Evolutionary conservation across 1,140 invertebrate species (phyloP).

Genomic region (Caenorhabditis inopinata): DNA sequence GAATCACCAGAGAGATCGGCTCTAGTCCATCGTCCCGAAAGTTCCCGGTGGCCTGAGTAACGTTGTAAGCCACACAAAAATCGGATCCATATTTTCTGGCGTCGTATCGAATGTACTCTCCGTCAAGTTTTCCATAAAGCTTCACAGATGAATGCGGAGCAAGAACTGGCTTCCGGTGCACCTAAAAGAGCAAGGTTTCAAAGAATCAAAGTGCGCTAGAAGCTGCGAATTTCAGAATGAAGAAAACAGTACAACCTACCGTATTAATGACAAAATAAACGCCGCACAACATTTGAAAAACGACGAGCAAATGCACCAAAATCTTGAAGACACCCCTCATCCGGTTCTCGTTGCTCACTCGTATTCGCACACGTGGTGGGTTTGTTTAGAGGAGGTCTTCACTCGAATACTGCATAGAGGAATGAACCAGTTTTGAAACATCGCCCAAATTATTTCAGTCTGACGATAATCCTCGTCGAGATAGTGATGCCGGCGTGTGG

Average conservation of each 20-base stretch:
- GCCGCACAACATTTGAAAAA: not conserved
- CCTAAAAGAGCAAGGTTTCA: not conserved
- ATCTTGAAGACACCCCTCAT: not conserved
- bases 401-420: not conserved
- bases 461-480: conserved; percentile 4
- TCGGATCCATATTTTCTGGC: conserved; percentile 17
- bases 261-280: conserved; percentile 17
- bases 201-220: too few relatives aligned
- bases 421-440: not conserved
- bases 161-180: not conserved
- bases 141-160: not conserved
- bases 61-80: conserved; percentile 38
- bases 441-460: not conserved
- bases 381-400: not conserved
- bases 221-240: too few relatives aligned
- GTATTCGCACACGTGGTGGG: not conserved
- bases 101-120: not conserved
- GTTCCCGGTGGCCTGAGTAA: not conserved
- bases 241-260: too few relatives aligned
- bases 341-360: not conserved
- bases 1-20: conserved; percentile 6
- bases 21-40: conserved; percentile 31
- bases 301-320: not conserved
- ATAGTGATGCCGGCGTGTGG: not conserved
- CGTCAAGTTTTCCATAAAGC: not conserved